A percentile compares a stretch with the other conserved stretches of the same genome.
Evolutionary conservation across 2,888 invertebrate genomes (phyloP).

Genomic region (Lutraria lutraria): DNA sequence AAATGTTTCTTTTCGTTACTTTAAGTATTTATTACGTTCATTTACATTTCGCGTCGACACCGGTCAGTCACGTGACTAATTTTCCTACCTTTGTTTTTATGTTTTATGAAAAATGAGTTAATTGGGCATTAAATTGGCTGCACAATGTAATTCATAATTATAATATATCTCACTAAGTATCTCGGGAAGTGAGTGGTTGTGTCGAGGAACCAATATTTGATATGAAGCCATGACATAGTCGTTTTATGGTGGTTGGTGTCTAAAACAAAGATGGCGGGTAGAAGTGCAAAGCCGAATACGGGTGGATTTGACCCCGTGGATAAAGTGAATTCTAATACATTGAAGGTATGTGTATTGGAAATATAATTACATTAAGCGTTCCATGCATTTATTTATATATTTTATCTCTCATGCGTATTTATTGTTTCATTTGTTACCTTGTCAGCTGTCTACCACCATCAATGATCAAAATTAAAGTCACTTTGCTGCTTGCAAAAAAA

Average conservation of each 20-base stretch:
- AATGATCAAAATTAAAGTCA: too few species aligned
- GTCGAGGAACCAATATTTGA: background rate
- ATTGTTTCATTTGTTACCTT: too few species aligned
- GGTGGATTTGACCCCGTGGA: conserved; percentile 79
- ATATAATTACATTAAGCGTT: background rate
- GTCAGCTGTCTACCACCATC: too few species aligned
- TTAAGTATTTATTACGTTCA: background rate
- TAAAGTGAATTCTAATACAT: conserved; percentile 83
- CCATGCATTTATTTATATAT: background rate
- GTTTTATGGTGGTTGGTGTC: background rate
- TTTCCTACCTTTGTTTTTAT: conserved; percentile 19
- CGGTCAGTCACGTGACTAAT: conserved; percentile 26
- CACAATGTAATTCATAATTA: background rate
- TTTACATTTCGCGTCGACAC: background rate
- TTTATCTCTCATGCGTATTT: too few species aligned
- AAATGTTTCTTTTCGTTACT: too few species aligned
- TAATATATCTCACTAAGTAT: background rate
- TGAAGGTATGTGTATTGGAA: conserved; percentile 78
- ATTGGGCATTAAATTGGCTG: background rate
- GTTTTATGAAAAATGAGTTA: background rate
- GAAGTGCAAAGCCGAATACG: conserved; percentile 75
- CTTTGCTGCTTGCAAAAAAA: too few species aligned
- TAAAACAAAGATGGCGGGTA: conserved; percentile 81
- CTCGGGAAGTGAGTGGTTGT: background rate
- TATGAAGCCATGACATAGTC: conserved; percentile 18